Evolutionary conservation across 2,113 vertebrate species (phyloP), one percentile per base, ranked within the genome.

Genomic region (Rostratula benghalensis): DNA sequence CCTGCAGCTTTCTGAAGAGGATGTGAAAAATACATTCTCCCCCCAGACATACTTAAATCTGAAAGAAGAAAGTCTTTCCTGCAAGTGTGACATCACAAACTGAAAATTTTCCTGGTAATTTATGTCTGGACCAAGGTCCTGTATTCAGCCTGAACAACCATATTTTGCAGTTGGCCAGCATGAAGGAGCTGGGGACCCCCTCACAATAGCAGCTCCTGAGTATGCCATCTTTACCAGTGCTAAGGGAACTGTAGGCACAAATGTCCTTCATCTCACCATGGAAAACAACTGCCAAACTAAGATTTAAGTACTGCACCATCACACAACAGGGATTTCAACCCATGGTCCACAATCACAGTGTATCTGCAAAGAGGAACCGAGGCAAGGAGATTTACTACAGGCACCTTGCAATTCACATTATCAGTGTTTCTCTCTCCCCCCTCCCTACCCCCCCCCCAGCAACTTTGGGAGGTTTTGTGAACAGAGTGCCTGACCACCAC

Each of bases 391-490:
- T 30, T 41, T 27, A 31, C 57, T 46, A 27, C 0, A 0, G 33
- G 24, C 50, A 64, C 46, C 39, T 53, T 90, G 46, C 19, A 43
- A 13, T 37, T 77, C n/a, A 15, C 27, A 19, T 19, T 22, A 31
- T 9, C 0, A 0, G 23, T 24, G 50, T 53, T 89, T 20, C 22
- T 15, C 43, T 4, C 43, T 64, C 30, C 71, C 9, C n/a, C 27
- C 79, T 83, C n/a, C n/a, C n/a, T n/a, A n/a, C n/a, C 30, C 71
- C 9, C n/a, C 27, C 79, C 79, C 67, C 51, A 61, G 63, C 27
- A 57, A 57, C 39, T 3, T 13, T 2, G 1, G 9, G 48, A 59
- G 19, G 51, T 61, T 75, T 74, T 0, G 0, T 27, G 20, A 78
- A 33, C 45, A 46, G 41, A 60, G 13, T 17, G 35, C 11, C 30